Conservation (phyloP, 2,797 vertebrate species). For the Scolopax rusticola region DNA sequence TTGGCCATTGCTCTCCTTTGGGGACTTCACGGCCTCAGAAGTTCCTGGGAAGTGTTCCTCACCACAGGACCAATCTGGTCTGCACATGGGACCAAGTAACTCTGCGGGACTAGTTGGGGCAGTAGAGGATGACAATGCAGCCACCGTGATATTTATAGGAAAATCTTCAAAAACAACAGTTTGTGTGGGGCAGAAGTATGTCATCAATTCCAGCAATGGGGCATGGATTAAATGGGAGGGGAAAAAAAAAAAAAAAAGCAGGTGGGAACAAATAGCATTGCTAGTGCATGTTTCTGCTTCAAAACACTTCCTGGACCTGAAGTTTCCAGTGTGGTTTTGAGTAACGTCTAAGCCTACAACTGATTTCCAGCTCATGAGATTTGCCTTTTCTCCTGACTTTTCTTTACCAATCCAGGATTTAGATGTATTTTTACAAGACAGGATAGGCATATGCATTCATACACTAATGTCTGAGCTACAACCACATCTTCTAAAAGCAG, state of each 20-base stretch:
- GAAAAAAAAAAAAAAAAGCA: no score
- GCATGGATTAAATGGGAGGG: neutral
- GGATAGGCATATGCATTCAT: neutral
- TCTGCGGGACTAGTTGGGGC: fast-evolving
- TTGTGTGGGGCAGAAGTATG: neutral
- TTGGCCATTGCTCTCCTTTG: neutral
- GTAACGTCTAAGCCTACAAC: neutral
- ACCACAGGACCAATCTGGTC: neutral
- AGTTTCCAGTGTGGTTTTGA: neutral
- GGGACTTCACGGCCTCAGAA: neutral
- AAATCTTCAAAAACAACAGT: neutral
- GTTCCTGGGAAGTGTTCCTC: neutral
- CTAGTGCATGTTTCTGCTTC: neutral
- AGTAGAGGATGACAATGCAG: neutral
- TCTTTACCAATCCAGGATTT: neutral
- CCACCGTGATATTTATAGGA: neutral
- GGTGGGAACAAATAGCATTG: no score
- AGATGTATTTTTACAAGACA: neutral
- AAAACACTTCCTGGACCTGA: neutral
- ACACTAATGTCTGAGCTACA: neutral
- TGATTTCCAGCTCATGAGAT: neutral
- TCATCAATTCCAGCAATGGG: neutral
- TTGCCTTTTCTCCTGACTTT: neutral
- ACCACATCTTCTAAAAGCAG: neutral
- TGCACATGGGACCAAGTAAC: neutral